Base-by-base conservation (phyloP, 2,113 vertebrate species). In the Hemiprocne comata region DNA sequence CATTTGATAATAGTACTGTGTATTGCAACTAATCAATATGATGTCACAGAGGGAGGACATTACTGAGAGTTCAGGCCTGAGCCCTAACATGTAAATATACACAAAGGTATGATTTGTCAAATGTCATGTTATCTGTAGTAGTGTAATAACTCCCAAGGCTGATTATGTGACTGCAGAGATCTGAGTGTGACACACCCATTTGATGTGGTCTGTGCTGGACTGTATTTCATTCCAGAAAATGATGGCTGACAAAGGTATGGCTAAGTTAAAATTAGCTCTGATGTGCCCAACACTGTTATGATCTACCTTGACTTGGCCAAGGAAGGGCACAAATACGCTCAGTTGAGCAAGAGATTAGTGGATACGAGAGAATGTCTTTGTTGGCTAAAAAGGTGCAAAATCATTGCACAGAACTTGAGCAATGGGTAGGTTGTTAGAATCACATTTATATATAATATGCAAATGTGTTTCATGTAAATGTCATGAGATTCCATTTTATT, bases 381-480 rank as follows among this genome's bases (percentile, higher is more conserved):
- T 50, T 54, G 28, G 14, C 20, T 65, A 19, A 50, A 66, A 57
- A 17, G 17, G 28, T 71, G 6, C 6, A 89, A 34, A 93, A 74
- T 31, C 8, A 4, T 36, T 57, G 7, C 0, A 0, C 25, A 69
- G 53, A 72, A 25, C 10, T 36, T 25, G 17, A 48, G 33, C 29
- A 34, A 5, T 12, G 51, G 25, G 40, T 50, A 18, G 18, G 33
- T 62, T 33, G 42, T 66, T 57, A 29, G 20, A 64, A 34, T 34
- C 42, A 65, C 13, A 26, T 76, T 62, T 57, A 74, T 40, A 51
- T 23, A 4, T 24, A 55, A 38, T 19, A 38, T 61, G 17, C 34
- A 64, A 66, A 21, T 19, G 7, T n/a, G 28, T 83, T 92, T 61
- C 24, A 36, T 61, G 62, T 34, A 69, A 90, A 60, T 79, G 17